A percentile compares a stretch with the other conserved stretches of the same genome.
These are phyloP conservation scores for Alligator mississippiensis DNA, from an alignment of 2,113 vertebrate genomes.

Conservation along the genomic window DNA sequence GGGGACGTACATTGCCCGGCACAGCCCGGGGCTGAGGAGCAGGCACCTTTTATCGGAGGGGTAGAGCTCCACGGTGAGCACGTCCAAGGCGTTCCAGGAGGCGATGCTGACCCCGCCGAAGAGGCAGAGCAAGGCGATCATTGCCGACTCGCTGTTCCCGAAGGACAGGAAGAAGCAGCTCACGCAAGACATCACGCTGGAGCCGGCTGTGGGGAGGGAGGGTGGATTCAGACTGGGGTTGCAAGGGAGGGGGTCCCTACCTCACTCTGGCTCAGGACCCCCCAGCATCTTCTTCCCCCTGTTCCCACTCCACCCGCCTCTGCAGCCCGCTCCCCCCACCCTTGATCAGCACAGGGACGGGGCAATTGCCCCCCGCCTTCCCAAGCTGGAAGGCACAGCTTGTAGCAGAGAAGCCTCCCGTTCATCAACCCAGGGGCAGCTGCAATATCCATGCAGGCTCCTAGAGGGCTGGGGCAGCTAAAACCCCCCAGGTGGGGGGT, in stretches of 20 bases:
- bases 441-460: no score
- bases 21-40: fast-evolving
- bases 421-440: no score
- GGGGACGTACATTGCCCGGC: not conserved
- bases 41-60: conserved; percentile 94
- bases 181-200: conserved; percentile 95
- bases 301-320: no score
- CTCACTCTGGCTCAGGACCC: not conserved
- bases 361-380: no score
- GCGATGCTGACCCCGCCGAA: conserved; percentile 98
- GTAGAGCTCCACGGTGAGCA: conserved; percentile 96
- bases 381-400: no score
- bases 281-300: no score
- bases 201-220: conserved; percentile 83
- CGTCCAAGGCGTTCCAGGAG: conserved; percentile 95
- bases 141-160: conserved; percentile 96
- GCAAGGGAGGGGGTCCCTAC: no score
- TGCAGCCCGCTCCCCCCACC: no score
- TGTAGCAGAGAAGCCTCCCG: no score
- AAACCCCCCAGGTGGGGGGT: not conserved
- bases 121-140: conserved; percentile 97
- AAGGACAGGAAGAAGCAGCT: conserved; percentile 99
- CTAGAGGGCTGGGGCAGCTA: no score
- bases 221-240: fast-evolving
- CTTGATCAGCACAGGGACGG: no score